These are phyloP conservation scores for Erpetoichthys calabaricus DNA, from an alignment of 2,797 vertebrate genomes.

Conservation along the genomic window DNA sequence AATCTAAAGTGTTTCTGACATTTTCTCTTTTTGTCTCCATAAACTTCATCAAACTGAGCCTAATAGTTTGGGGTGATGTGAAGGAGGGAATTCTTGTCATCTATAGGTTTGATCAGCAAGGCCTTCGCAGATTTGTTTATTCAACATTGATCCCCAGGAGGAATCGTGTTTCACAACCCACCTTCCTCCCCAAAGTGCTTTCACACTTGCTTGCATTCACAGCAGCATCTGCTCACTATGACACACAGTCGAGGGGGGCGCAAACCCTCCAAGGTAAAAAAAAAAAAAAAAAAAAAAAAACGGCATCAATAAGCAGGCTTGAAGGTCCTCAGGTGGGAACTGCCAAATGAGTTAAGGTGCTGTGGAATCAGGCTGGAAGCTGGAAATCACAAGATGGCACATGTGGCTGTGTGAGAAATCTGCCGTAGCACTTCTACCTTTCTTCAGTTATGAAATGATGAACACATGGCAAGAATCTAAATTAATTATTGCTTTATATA, in stretches of 20 bases:
- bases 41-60: no score
- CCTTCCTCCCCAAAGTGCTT: neutral
- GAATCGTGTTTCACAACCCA: neutral
- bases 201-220: neutral
- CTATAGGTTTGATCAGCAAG: neutral
- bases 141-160: neutral
- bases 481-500: no score
- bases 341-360: constrained; percentile 5
- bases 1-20: no score
- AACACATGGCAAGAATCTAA: no score
- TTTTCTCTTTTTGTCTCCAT: no score
- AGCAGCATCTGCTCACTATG: neutral
- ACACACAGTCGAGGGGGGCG: neutral
- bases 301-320: neutral
- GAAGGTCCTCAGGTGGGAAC: neutral
- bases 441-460: no score
- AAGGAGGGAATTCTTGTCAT: neutral
- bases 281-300: neutral
- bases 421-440: no score
- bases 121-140: constrained; percentile 4
- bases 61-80: no score
- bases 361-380: constrained; percentile 22
- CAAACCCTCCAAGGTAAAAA: neutral
- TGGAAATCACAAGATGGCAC: neutral
- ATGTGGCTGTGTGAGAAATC: no score